Conservation (phyloP, 2,888 invertebrate genomes). For the Agrypnus murinus region DNA sequence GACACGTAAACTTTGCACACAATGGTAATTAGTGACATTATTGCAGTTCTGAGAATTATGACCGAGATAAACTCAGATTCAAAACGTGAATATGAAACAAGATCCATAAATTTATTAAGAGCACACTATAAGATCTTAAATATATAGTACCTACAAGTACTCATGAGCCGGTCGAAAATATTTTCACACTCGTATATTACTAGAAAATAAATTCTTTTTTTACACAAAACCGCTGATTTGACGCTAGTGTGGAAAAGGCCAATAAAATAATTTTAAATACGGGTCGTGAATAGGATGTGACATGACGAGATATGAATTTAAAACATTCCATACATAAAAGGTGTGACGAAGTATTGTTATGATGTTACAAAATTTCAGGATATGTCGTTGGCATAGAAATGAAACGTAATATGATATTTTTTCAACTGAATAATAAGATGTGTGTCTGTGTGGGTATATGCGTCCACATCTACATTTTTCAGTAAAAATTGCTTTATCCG, state of each 20-base stretch:
- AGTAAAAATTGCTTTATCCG: no score
- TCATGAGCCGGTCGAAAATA: no score
- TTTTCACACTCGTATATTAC: no score
- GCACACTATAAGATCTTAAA: constrained; percentile 1
- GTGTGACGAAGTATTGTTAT: constrained; percentile 40
- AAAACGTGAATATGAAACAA: constrained; percentile 17
- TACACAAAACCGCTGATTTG: constrained; percentile 8
- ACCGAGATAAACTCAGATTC: constrained; percentile 30
- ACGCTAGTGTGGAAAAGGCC: neutral
- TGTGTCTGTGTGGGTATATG: no score
- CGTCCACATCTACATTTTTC: no score
- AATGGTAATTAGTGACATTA: constrained; percentile 41
- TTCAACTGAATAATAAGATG: no score
- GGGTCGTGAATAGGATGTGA: constrained; percentile 26
- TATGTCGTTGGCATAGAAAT: constrained; percentile 28
- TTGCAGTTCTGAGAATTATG: constrained; percentile 45
- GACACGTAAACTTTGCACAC: constrained; percentile 45
- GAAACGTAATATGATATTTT: constrained; percentile 9
- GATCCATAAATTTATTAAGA: constrained; percentile 12
- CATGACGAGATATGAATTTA: constrained; percentile 42
- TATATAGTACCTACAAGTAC: neutral
- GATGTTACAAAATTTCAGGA: constrained; percentile 30
- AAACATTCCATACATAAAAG: constrained; percentile 26
- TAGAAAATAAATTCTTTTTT: constrained; percentile 4
- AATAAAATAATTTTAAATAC: constrained; percentile 32